These are phyloP conservation scores for Carassius auratus DNA, from an alignment of 2,113 vertebrate genomes.

Conservation along the genomic window DNA sequence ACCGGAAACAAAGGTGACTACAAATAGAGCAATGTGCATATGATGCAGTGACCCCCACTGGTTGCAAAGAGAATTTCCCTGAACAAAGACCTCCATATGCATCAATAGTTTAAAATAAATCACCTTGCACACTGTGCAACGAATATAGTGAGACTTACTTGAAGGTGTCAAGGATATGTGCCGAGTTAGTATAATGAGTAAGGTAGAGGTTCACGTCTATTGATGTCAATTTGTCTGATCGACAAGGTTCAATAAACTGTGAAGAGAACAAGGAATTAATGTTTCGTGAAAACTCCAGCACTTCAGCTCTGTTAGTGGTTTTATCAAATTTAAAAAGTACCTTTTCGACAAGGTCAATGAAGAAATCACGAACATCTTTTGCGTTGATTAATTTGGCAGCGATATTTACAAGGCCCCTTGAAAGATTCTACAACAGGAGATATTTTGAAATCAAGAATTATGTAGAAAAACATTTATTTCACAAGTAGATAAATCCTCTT, in stretches of 20 bases:
- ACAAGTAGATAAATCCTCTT: constrained; percentile 18
- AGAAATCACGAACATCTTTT: constrained; percentile 90
- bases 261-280: background rate
- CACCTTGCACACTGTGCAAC: background rate
- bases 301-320: background rate
- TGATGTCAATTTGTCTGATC: constrained; percentile 84
- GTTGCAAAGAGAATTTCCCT: constrained; percentile 52
- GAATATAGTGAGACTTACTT: constrained; percentile 77
- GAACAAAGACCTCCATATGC: constrained; percentile 41
- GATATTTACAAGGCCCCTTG: constrained; percentile 87
- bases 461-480: background rate
- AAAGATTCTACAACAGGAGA: constrained; percentile 80
- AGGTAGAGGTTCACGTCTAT: constrained; percentile 84
- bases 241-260: constrained; percentile 91
- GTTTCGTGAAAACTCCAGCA: background rate
- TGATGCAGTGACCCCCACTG: constrained; percentile 72
- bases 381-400: constrained; percentile 89
- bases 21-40: constrained; percentile 61
- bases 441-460: background rate
- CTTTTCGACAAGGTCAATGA: constrained; percentile 93
- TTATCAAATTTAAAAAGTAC: constrained; percentile 60
- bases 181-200: constrained; percentile 87
- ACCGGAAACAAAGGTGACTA: constrained; percentile 74
- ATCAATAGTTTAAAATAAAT: background rate
- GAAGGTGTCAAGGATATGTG: constrained; percentile 86